These are phyloP conservation scores for Trichomalopsis sarcophagae DNA, from an alignment of 1,140 invertebrate species.

Conservation along the genomic window DNA sequence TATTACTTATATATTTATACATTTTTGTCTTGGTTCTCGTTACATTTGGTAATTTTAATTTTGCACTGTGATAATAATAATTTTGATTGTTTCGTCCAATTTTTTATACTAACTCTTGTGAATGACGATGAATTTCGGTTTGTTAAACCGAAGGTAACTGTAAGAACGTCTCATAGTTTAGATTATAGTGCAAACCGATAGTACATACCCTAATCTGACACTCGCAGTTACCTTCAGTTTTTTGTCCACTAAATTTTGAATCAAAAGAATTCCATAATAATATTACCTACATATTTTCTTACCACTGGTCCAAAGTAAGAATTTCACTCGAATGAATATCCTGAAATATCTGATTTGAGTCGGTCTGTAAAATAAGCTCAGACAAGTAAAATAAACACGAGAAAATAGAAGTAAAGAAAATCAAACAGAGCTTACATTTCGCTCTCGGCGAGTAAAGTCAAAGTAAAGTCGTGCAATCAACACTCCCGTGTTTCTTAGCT, in stretches of 20 bases:
- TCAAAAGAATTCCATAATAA: too few species aligned
- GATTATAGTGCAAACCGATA: neutral
- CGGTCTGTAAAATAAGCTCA: neutral
- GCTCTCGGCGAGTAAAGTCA: neutral
- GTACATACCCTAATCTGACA: neutral
- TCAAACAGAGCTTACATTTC: neutral
- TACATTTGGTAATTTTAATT: neutral
- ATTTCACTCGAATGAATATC: conserved; percentile 6
- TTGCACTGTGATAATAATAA: neutral
- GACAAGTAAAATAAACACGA: neutral
- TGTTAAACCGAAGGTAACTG: neutral
- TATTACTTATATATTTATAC: neutral
- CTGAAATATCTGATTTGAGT: neutral
- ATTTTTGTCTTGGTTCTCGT: neutral
- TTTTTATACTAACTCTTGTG: neutral
- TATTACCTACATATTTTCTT: neutral
- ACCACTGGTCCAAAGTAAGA: neutral
- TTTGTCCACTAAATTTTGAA: neutral
- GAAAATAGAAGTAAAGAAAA: neutral
- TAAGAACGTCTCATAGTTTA: neutral
- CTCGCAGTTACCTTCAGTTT: neutral
- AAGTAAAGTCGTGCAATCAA: conserved; percentile 32
- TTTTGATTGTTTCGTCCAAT: too few species aligned
- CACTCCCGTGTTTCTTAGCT: conserved; percentile 24
- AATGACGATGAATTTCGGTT: neutral